Evolutionary conservation across 2,888 invertebrate species (phyloP).

Genomic region (Deroplatys truncata): DNA sequence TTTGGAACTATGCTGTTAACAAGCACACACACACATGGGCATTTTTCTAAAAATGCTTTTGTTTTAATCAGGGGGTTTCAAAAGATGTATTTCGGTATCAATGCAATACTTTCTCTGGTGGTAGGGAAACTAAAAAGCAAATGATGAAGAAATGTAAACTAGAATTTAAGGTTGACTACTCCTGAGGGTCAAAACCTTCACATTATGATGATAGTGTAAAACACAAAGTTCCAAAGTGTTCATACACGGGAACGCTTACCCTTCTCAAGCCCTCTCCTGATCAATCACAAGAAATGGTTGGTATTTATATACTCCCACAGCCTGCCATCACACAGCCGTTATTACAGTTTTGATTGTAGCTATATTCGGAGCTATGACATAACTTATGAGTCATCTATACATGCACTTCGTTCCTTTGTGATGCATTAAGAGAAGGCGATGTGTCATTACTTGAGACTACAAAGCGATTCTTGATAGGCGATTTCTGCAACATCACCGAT

Average conservation of each 20-base stretch:
- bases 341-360: neutral
- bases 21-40: too few species aligned
- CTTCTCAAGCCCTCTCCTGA: neutral
- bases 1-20: too few species aligned
- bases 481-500: neutral
- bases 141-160: too few species aligned
- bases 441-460: neutral
- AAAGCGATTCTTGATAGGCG: neutral
- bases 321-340: neutral
- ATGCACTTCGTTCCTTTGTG: neutral
- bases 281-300: neutral
- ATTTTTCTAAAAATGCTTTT: too few species aligned
- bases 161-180: too few species aligned
- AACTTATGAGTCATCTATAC: neutral
- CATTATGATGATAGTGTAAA: too few species aligned
- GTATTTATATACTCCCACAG: neutral
- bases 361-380: neutral
- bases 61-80: too few species aligned
- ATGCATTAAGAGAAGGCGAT: neutral
- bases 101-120: too few species aligned
- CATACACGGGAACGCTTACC: neutral
- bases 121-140: too few species aligned
- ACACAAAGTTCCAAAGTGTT: neutral
- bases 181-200: too few species aligned
- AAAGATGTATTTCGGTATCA: too few species aligned